phyloP scores from a whole-genome alignment of 2,113 vertebrate species.

The Phaetusa simplex region DNA sequence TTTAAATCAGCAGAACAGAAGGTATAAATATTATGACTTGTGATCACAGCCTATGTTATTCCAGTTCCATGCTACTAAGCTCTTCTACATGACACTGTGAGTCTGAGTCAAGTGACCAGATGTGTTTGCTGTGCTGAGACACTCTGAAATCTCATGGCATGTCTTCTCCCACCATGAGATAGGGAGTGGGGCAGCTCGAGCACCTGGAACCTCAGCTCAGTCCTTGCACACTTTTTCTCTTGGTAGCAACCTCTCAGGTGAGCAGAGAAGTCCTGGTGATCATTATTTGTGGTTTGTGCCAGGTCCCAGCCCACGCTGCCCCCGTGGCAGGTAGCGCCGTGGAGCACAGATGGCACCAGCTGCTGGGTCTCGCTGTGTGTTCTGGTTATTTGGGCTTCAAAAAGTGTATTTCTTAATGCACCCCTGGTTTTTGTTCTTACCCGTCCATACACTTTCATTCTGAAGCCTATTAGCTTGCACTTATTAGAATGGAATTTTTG shows the following conservation, averaged over 20 bases:
- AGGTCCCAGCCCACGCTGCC: fast-evolving
- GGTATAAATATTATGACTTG: neutral
- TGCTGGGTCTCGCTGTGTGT: neutral
- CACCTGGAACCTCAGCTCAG: neutral
- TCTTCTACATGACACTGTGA: neutral
- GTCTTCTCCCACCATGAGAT: neutral
- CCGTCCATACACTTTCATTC: neutral
- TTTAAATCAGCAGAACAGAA: slow-evolving; percentile 1
- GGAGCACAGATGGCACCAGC: neutral
- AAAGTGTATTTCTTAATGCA: neutral
- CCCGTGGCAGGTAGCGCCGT: neutral
- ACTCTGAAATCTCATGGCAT: neutral
- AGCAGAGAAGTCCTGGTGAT: neutral
- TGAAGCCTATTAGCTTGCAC: neutral
- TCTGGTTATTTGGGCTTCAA: neutral
- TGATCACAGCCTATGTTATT: neutral
- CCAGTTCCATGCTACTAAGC: neutral
- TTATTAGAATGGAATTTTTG: neutral
- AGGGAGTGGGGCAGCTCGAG: fast-evolving
- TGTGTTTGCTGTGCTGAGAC: neutral
- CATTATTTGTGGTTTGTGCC: fast-evolving
- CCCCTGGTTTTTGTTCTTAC: neutral
- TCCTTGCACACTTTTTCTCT: neutral
- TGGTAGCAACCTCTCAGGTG: neutral
- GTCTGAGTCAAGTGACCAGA: neutral